Conservation (phyloP, 2,888 invertebrate genomes). For the Eilema griseolum region DNA sequence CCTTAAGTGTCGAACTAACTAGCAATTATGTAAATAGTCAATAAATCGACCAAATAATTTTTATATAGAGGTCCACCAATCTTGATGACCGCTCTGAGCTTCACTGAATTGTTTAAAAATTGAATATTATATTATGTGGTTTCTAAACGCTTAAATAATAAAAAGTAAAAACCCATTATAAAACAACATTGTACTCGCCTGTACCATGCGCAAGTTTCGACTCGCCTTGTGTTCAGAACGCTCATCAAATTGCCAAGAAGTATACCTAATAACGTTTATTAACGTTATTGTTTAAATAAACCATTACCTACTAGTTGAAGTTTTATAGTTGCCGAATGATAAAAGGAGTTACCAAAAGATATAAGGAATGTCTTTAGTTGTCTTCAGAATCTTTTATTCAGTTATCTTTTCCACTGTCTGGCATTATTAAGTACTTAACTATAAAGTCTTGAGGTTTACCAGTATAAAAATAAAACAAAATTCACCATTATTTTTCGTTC, state of each 20-base stretch:
- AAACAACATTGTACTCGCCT: background rate
- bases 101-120: background rate
- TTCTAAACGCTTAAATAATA: background rate
- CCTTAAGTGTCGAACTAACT: background rate
- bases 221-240: background rate
- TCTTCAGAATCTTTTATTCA: background rate
- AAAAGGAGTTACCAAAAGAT: background rate
- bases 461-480: background rate
- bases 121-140: too few species aligned
- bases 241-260: background rate
- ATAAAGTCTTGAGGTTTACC: background rate
- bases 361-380: background rate
- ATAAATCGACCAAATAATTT: background rate
- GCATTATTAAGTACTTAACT: background rate
- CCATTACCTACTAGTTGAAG: conserved; percentile 1
- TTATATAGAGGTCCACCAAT: background rate
- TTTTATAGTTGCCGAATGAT: background rate
- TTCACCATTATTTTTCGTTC: background rate
- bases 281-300: conserved; percentile 9
- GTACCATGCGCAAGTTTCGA: background rate
- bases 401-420: background rate
- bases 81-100: background rate
- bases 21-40: conserved; percentile 12
- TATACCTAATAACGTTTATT: background rate
- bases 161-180: background rate